Evolutionary conservation across 2,797 vertebrate species (phyloP).

Genomic region (Sebastiscus albofasciatus): DNA sequence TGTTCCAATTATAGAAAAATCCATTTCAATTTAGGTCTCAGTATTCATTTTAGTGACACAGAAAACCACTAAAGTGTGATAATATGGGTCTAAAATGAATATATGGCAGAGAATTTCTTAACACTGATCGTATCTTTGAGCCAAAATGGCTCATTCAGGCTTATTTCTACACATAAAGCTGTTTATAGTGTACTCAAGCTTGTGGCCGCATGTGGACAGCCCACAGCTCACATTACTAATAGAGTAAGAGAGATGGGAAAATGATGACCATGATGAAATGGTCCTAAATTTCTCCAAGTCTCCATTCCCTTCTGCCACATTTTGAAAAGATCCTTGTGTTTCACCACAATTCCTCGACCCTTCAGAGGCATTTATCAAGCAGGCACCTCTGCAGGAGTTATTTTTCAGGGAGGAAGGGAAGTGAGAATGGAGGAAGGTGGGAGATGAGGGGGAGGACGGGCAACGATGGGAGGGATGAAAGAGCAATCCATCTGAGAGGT

Average conservation of each 20-base stretch:
- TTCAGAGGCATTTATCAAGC: conserved; percentile 58
- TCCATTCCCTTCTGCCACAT: conserved; percentile 25
- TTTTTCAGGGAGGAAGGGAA: conserved; percentile 53
- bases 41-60: conserved; percentile 23
- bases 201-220: conserved; percentile 3
- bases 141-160: conserved; percentile 4
- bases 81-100: background rate
- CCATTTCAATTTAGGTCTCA: conserved; percentile 47
- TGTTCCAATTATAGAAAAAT: conserved; percentile 44
- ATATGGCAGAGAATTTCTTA: background rate
- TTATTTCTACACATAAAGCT: conserved; percentile 16
- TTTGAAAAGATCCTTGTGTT: conserved; percentile 39
- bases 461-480: conserved; percentile 43
- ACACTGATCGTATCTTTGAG: background rate
- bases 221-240: conserved; percentile 11
- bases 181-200: background rate
- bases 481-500: conserved; percentile 59
- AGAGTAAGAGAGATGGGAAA: background rate
- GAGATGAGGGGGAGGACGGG: conserved; percentile 52
- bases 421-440: conserved; percentile 34
- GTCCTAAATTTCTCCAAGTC: conserved; percentile 27
- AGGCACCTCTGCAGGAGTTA: conserved; percentile 42
- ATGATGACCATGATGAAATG: conserved; percentile 35
- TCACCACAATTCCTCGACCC: conserved; percentile 32
- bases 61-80: conserved; percentile 4